Evolutionary conservation across 2,888 invertebrate genomes (phyloP), one percentile per base, ranked within the genome.

Genomic region (Phengaris arion): DNA sequence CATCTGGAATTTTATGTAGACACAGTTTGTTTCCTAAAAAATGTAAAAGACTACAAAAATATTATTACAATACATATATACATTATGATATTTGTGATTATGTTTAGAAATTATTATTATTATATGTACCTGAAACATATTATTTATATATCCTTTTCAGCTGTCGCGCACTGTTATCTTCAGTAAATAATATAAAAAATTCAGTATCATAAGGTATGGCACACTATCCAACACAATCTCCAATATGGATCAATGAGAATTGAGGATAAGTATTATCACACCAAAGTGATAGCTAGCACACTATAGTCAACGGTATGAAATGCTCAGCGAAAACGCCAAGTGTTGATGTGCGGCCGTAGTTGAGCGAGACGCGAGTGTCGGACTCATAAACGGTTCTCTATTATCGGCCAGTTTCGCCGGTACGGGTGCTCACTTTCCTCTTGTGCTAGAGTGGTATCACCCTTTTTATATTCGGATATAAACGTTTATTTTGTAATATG

Each of bases 301-400:
- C 69, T 68, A 3, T 8, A 15, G 9, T 45, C 83, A 78, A 77
- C 87, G 84, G 81, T 76, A 55, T 55, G 35, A 45, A 74, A 52
- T 54, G 22, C 76, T 72, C 74, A 59, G 59, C 76, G 76, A 77
- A 54, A 52, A 51, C 76, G 59, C 64, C 83, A 85, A 85, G 83
- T 89, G 88, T 89, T 87, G 89, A 91, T 89, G 89, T 91, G 89
- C 76, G 74, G 75, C 75, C 68, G 46, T 70, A 77, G 75, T 85
- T 85, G 86, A 88, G 85, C 87, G n/a, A n/a, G n/a, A n/a, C n/a
- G n/a, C n/a, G 89, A 86, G 87, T 88, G 89, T 87, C 85, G 85
- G 86, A 85, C 86, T 91, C 92, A 90, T 92, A 91, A 92, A 92
- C 87, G 87, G 85, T 87, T 85, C 86, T 88, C 89, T 90, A 90